Percentiles rank a stretch among this genome's conserved stretches.
These are phyloP conservation scores for Halyomorpha halys DNA, from an alignment of 1,140 invertebrate species.

Conservation along the genomic window DNA sequence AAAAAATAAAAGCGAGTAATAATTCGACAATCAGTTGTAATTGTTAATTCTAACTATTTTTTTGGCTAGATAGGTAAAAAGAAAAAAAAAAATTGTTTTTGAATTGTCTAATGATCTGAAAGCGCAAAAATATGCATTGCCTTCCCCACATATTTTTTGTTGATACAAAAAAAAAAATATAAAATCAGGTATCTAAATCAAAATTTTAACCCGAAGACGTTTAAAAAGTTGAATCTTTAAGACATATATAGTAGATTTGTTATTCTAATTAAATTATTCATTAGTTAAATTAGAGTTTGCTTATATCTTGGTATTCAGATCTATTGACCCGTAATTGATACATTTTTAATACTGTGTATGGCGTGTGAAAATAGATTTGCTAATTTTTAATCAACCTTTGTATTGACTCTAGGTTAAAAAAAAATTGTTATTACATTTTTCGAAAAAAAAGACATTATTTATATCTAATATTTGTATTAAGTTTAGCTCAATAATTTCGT, in stretches of 20 bases:
- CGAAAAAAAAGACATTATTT: slow-evolving; percentile 3
- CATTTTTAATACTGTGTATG: background rate
- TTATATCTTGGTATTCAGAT: slow-evolving; percentile 18
- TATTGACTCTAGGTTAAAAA: background rate
- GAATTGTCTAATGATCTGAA: slow-evolving; percentile 13
- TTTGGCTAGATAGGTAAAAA: slow-evolving; percentile 19
- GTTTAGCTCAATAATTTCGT: slow-evolving; percentile 1
- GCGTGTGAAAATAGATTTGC: slow-evolving; percentile 1
- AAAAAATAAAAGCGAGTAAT: slow-evolving; percentile 21
- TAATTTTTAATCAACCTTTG: slow-evolving; percentile 6
- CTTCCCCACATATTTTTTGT: background rate
- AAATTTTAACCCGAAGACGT: background rate
- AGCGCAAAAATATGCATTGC: slow-evolving; percentile 15
- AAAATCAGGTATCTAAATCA: background rate
- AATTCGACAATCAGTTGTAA: slow-evolving; percentile 27
- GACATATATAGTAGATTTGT: slow-evolving; percentile 16
- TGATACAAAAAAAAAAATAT: background rate
- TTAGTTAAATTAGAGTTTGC: slow-evolving; percentile 16
- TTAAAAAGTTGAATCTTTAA: slow-evolving; percentile 2
- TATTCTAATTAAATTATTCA: slow-evolving; percentile 7
- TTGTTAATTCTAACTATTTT: slow-evolving; percentile 19
- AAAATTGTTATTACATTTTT: slow-evolving; percentile 4
- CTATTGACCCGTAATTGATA: background rate
- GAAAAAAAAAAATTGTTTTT: slow-evolving; percentile 14
- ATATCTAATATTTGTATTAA: slow-evolving; percentile 11